These are phyloP conservation scores for Neosilurus hyrtlii DNA, from an alignment of 2,797 vertebrate species.

Conservation along the genomic window DNA sequence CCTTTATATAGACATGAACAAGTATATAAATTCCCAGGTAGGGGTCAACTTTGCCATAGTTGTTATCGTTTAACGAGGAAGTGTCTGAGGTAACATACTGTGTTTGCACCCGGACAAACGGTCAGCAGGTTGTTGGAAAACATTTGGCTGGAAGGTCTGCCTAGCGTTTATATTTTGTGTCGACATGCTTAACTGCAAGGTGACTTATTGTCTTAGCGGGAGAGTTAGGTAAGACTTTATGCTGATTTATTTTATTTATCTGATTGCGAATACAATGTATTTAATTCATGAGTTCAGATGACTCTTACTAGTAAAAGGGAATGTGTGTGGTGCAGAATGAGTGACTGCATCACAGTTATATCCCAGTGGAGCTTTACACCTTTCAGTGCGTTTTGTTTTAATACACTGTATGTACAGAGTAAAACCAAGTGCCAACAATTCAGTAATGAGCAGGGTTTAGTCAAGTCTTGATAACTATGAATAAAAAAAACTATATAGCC, in stretches of 20 bases:
- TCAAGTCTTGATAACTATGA: neutral
- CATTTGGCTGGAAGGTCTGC: neutral
- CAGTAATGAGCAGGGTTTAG: neutral
- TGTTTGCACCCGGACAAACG: neutral
- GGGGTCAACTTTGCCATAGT: neutral
- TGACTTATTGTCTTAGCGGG: neutral
- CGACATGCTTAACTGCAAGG: neutral
- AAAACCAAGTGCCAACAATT: neutral
- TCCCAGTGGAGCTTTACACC: neutral
- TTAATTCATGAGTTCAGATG: neutral
- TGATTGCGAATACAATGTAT: neutral
- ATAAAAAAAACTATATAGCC: neutral
- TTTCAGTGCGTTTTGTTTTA: neutral
- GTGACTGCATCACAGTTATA: neutral
- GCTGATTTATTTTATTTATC: neutral
- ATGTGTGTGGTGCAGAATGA: neutral
- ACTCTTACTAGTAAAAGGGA: neutral
- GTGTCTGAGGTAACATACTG: slow-evolving; percentile 8
- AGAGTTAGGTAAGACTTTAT: neutral
- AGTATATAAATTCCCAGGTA: neutral
- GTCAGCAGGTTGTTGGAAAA: neutral
- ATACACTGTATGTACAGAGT: neutral
- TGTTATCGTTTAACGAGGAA: neutral
- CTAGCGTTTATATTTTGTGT: neutral
- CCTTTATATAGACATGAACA: neutral